Evolutionary conservation across 2,888 invertebrate genomes (phyloP), one percentile per base, ranked within the genome.

Genomic region (Ochropacha duplaris): DNA sequence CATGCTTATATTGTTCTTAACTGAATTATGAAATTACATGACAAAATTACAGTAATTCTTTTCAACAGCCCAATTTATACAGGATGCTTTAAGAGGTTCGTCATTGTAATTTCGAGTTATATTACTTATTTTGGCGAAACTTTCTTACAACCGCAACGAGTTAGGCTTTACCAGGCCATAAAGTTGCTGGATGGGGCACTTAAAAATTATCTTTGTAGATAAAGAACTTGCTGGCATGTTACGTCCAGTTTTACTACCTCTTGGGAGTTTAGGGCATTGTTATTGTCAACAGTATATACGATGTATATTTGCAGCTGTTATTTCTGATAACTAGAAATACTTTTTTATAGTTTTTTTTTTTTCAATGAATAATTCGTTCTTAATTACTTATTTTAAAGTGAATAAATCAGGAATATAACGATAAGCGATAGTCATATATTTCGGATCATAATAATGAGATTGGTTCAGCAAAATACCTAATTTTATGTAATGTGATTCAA

Each of bases 121-220:
- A 44, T 44, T 44, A 44, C 44, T 44, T 44, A 44, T 9, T 19
- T 44, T 19, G 16, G 19, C 44, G 44, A 44, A 44, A 44, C 44
- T 9, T 59, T 4, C 55, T 19, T 44, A 72, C 31, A 12, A 31
- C 31, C 31, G 12, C 5, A 24, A 24, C 66, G 76, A 77, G 76
- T 77, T 79, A 74, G 62, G 69, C 68, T 82, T 81, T 81, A 84
- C 79, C 79, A 67, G 74, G 71, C 68, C 61, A 67, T 86, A 82
- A 85, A 84, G 58, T 64, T 62, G 65, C 72, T 63, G 68, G 72
- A 81, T 74, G 73, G 68, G 65, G 69, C 69, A 76, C 78, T 84
- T 78, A 78, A 82, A 75, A 79, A 83, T 85, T 84, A 86, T 85
- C 85, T 84, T 39, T 57, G 52, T 51, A 79, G 79, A 85, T 86